These are phyloP conservation scores for Maniola jurtina DNA, from an alignment of 1,140 invertebrate genomes.

Conservation along the genomic window DNA sequence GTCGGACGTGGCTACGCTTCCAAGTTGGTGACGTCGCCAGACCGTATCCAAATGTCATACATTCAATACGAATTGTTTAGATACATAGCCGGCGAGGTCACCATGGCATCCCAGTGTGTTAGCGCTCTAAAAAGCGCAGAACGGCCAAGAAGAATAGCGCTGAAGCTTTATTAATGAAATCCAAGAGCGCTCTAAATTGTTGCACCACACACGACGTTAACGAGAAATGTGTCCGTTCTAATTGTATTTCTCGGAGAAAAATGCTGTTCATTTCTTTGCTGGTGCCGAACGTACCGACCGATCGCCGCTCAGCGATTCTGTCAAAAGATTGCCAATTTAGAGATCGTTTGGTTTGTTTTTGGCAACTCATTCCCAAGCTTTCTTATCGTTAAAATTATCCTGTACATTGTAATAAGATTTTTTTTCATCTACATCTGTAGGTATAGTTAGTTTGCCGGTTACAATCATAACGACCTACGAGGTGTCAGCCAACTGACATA, in stretches of 20 bases:
- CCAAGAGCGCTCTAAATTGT: conserved; percentile 40
- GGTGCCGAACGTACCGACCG: conserved; percentile 7
- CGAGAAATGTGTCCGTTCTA: conserved; percentile 57
- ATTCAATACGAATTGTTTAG: too few species aligned
- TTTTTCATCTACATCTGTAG: too few species aligned
- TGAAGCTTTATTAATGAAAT: conserved; percentile 45
- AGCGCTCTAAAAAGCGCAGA: not conserved
- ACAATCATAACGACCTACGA: too few species aligned
- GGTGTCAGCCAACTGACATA: too few species aligned
- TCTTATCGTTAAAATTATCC: too few species aligned
- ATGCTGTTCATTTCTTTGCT: conserved; percentile 52
- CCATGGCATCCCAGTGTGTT: not conserved
- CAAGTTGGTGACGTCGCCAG: too few species aligned
- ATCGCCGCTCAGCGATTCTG: conserved; percentile 18
- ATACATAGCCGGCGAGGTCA: too few species aligned
- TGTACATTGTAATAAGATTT: too few species aligned
- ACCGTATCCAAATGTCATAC: too few species aligned
- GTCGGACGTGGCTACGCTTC: too few species aligned
- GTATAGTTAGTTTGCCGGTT: too few species aligned
- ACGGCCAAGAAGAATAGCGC: conserved; percentile 4
- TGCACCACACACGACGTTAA: conserved; percentile 44
- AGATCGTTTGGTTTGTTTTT: not conserved
- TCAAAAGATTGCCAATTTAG: conserved; percentile 6
- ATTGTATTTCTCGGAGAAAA: conserved; percentile 63
- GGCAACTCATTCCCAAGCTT: too few species aligned